Conservation (phyloP, 2,797 vertebrate genomes). For the Synanceia verrucosa region DNA sequence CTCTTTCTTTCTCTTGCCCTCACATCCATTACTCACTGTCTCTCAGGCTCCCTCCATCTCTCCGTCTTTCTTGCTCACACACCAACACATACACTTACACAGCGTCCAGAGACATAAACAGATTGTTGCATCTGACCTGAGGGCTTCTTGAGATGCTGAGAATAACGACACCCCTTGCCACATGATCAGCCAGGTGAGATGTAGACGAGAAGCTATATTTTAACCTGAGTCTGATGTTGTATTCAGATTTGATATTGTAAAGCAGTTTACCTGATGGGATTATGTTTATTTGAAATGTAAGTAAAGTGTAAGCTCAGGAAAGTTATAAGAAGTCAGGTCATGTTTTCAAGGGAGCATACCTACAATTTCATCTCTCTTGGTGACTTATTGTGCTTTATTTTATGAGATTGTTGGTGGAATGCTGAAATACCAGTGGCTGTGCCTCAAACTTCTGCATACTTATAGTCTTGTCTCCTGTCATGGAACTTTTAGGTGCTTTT, state of each 20-base stretch:
- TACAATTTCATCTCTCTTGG: neutral
- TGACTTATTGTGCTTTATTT: neutral
- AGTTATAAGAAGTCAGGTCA: neutral
- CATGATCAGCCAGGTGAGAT: constrained; percentile 66
- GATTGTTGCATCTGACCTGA: constrained; percentile 73
- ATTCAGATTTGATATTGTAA: too few species aligned
- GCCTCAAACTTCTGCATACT: neutral
- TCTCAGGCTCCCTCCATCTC: constrained; percentile 43
- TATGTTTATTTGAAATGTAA: neutral
- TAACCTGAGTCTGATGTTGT: too few species aligned
- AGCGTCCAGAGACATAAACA: constrained; percentile 56
- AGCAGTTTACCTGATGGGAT: neutral
- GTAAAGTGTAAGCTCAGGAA: neutral
- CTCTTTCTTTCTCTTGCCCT: constrained; percentile 4
- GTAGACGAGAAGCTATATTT: too few species aligned
- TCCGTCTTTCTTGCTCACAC: neutral
- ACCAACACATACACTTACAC: constrained; percentile 2
- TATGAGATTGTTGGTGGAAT: neutral
- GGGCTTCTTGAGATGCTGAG: constrained; percentile 68
- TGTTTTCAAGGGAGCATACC: neutral
- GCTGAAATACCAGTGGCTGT: neutral
- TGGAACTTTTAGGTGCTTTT: neutral
- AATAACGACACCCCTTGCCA: constrained; percentile 75
- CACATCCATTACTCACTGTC: constrained; percentile 34
- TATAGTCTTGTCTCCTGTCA: neutral